A percentile compares a stretch with the other conserved stretches of the same genome.
These are phyloP conservation scores for Acipenser transmontanus DNA, from an alignment of 2,797 vertebrate species.

Conservation along the genomic window DNA sequence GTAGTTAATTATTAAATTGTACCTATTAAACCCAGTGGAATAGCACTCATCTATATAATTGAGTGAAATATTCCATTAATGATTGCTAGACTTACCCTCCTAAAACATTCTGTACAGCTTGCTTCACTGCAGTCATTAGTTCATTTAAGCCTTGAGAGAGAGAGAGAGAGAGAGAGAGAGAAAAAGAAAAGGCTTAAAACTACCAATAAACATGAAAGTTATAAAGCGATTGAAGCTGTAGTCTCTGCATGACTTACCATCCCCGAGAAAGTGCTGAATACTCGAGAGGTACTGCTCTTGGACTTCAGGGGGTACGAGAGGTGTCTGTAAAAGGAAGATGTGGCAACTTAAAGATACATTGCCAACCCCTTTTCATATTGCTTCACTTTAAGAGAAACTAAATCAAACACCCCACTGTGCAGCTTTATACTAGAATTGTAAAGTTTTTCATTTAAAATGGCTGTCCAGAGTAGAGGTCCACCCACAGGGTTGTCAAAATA, in stretches of 20 bases:
- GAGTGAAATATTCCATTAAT: not conserved
- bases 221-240: not conserved
- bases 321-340: constrained; percentile 49
- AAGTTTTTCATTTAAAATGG: too few species aligned
- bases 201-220: not conserved
- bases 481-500: too few species aligned
- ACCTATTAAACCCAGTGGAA: too few species aligned
- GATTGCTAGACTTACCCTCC: constrained; percentile 60
- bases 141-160: constrained; percentile 71
- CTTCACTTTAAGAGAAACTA: too few species aligned
- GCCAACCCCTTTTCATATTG: not conserved
- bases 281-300: constrained; percentile 97
- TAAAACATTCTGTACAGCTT: constrained; percentile 78
- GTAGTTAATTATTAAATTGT: too few species aligned
- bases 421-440: too few species aligned
- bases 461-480: too few species aligned
- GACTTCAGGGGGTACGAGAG: constrained; percentile 82
- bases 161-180: not conserved
- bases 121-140: constrained; percentile 84
- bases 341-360: not conserved
- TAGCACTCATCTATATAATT: not conserved
- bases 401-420: too few species aligned
- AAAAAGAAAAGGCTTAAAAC: not conserved
- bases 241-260: constrained; percentile 57
- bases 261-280: constrained; percentile 92